Conservation (phyloP, 2,113 vertebrate species). For the Psammodynastes pulverulentus region DNA sequence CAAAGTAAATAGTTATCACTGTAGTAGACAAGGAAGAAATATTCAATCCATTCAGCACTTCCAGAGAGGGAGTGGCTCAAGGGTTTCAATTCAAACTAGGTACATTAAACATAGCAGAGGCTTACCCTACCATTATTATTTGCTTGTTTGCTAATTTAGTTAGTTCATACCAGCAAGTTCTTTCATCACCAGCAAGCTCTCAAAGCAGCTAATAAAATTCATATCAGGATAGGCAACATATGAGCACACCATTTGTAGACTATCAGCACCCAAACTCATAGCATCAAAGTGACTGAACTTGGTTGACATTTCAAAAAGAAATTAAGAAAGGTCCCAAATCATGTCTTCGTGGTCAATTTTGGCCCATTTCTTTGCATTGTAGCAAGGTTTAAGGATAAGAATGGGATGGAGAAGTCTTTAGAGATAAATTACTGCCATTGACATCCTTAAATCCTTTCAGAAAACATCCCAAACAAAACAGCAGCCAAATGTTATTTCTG, state of each 20-base stretch:
- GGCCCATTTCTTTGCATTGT: neutral
- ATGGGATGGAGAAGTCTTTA: neutral
- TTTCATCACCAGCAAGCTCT: neutral
- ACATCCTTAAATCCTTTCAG: neutral
- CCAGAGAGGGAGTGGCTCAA: neutral
- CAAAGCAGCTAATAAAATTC: neutral
- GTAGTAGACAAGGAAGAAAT: neutral
- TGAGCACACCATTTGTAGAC: neutral
- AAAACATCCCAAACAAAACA: neutral
- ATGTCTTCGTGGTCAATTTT: neutral
- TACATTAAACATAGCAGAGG: neutral
- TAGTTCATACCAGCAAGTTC: neutral
- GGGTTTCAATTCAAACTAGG: neutral
- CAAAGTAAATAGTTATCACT: neutral
- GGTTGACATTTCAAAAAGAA: neutral
- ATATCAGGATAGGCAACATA: neutral
- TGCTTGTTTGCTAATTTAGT: neutral
- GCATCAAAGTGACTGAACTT: neutral
- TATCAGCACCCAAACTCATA: neutral
- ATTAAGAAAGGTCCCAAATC: neutral
- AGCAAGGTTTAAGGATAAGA: neutral
- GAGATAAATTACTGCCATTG: neutral
- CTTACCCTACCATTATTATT: neutral
- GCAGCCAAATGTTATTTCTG: neutral
- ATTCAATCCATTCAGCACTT: neutral